A percentile compares a stretch with the other conserved stretches of the same genome.
Conservation (phyloP, 2,797 vertebrate genomes). For the Steatocranus sp. region DNA sequence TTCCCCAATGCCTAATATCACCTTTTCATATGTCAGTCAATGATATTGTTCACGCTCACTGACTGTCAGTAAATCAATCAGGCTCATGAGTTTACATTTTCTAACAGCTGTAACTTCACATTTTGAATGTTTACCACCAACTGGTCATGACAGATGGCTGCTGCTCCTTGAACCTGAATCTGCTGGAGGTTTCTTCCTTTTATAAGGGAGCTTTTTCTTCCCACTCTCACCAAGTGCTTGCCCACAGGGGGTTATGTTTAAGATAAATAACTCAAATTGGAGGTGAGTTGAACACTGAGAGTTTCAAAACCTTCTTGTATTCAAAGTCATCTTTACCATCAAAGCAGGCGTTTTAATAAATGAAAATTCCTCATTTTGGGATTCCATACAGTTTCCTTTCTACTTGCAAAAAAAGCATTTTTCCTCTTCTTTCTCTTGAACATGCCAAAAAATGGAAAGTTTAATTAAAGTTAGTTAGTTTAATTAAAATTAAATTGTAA, state of each 20-base stretch:
- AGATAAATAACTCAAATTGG: not conserved
- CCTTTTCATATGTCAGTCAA: not conserved
- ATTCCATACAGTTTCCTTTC: not conserved
- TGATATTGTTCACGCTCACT: not conserved
- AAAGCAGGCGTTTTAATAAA: not conserved
- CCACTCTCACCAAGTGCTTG: not conserved
- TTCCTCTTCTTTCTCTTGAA: not conserved
- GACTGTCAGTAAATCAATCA: not conserved
- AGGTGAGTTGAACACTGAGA: not conserved
- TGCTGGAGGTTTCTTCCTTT: not conserved
- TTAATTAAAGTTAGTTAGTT: not conserved
- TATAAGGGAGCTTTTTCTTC: not conserved
- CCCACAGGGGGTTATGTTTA: not conserved
- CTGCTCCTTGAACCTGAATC: not conserved
- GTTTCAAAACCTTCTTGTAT: not conserved
- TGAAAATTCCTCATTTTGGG: not conserved
- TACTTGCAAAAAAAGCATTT: not conserved
- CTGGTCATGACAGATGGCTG: not conserved
- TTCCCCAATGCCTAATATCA: not conserved
- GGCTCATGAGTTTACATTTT: not conserved
- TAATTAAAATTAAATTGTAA: not conserved
- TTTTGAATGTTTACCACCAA: not conserved
- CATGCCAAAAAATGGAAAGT: not conserved
- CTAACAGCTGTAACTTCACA: not conserved
- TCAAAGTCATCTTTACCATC: not conserved